These are phyloP conservation scores for Hemiprocne comata DNA, from an alignment of 2,113 vertebrate species.

Conservation along the genomic window DNA sequence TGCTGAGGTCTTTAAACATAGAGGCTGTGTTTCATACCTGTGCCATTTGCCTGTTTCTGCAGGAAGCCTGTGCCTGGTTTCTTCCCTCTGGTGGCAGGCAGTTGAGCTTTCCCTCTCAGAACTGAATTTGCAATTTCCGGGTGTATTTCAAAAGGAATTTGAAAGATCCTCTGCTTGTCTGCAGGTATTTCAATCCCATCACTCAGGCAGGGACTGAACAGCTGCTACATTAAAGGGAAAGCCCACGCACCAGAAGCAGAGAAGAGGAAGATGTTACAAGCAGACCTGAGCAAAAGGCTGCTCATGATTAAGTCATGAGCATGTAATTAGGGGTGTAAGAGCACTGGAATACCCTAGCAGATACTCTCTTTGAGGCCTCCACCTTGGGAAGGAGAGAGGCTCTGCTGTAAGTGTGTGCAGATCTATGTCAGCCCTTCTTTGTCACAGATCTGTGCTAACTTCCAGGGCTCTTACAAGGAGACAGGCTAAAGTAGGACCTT, in stretches of 20 bases:
- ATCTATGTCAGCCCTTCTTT: not conserved
- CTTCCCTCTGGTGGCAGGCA: not conserved
- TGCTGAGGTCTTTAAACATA: not conserved
- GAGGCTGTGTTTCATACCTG: not conserved
- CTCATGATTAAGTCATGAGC: slow-evolving; percentile 71
- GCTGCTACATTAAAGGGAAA: slow-evolving; percentile 67
- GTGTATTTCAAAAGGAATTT: slow-evolving; percentile 64
- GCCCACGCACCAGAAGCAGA: not conserved
- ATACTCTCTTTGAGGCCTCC: slow-evolving; percentile 9
- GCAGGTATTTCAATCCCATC: slow-evolving; percentile 36
- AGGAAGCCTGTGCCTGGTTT: not conserved
- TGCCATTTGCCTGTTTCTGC: not conserved
- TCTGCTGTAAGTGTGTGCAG: not conserved
- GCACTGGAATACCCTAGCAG: slow-evolving; percentile 45
- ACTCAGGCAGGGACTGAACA: slow-evolving; percentile 46
- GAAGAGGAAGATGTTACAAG: slow-evolving; percentile 63
- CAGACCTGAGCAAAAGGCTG: slow-evolving; percentile 56
- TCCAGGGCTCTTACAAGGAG: not conserved
- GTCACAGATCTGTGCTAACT: not conserved
- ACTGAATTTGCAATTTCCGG: slow-evolving; percentile 49
- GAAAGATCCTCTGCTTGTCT: slow-evolving; percentile 41
- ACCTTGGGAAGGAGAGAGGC: not conserved
- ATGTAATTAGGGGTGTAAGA: slow-evolving; percentile 66
- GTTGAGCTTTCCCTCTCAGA: not conserved
- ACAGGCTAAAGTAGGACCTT: not conserved